Conservation (phyloP, 2,888 invertebrate species). For the Tubulanus polymorphus region DNA sequence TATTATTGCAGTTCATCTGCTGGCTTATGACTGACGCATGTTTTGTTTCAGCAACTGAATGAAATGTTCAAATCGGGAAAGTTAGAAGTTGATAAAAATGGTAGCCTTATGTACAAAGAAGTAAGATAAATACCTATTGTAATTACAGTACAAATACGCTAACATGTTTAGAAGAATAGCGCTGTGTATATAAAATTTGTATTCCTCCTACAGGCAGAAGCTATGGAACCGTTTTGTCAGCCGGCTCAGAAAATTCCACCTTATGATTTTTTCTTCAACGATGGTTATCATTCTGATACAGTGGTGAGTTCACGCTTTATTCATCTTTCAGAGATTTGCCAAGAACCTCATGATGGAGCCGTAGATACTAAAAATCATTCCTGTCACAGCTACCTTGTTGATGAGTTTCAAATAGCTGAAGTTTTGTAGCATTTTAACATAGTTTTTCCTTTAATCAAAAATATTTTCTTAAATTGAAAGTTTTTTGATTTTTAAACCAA, state of each 20-base stretch:
- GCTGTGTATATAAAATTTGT: neutral
- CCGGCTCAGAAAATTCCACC: conserved; percentile 21
- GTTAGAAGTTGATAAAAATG: conserved; percentile 37
- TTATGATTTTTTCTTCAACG: conserved; percentile 49
- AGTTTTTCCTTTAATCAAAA: no score
- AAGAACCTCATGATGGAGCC: no score
- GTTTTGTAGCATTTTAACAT: no score
- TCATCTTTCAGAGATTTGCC: neutral
- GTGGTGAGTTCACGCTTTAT: conserved; percentile 29
- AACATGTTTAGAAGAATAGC: neutral
- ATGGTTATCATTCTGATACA: conserved; percentile 46
- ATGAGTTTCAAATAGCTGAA: no score
- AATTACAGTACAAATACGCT: no score
- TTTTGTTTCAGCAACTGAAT: conserved; percentile 38
- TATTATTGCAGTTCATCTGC: no score
- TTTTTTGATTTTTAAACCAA: no score
- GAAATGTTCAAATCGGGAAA: conserved; percentile 35
- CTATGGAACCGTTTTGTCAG: conserved; percentile 17
- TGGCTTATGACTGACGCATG: neutral
- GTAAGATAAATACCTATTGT: no score
- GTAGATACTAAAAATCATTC: no score
- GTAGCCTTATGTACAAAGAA: conserved; percentile 29
- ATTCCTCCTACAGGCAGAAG: conserved; percentile 23
- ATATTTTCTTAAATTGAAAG: no score
- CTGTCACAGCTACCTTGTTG: no score